Evolutionary conservation across 2,888 invertebrate species (phyloP).

Genomic region (Agrochola litura): DNA sequence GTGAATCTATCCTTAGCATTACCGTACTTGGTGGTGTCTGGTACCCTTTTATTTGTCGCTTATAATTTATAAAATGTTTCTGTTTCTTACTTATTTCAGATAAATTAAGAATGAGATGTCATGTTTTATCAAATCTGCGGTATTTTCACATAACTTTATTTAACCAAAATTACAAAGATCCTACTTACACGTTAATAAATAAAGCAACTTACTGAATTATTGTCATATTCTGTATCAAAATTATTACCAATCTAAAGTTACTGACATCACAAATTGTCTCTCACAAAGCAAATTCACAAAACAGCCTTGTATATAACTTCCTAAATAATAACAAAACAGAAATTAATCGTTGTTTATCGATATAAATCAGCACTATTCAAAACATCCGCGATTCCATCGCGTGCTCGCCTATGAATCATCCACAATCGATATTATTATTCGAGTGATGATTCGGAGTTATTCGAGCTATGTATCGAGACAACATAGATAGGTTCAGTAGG

Average conservation of each 20-base stretch:
- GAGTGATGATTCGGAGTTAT: slow-evolving; percentile 54
- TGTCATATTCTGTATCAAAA: too few species aligned
- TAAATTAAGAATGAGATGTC: neutral
- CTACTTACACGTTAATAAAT: neutral
- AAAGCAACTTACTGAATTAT: neutral
- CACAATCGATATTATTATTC: slow-evolving; percentile 69
- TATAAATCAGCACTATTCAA: slow-evolving; percentile 45
- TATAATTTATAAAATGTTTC: neutral
- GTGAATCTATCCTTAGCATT: slow-evolving; percentile 24
- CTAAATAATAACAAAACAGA: slow-evolving; percentile 27
- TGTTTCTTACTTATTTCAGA: neutral
- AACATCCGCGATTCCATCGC: slow-evolving; percentile 60
- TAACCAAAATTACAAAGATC: neutral
- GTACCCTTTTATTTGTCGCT: slow-evolving; percentile 23
- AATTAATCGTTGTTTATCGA: slow-evolving; percentile 50
- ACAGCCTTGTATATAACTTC: neutral
- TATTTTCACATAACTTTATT: neutral
- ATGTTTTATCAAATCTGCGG: neutral
- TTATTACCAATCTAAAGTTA: neutral
- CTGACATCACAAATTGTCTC: neutral
- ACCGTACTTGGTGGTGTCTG: slow-evolving; percentile 32
- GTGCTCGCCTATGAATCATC: slow-evolving; percentile 69
- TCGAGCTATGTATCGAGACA: slow-evolving; percentile 46
- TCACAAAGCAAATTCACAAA: neutral
- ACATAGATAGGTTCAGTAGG: neutral